Evolutionary conservation across 2,113 vertebrate genomes (phyloP), one percentile per base, ranked within the genome.

Genomic region (Columbina picui): DNA sequence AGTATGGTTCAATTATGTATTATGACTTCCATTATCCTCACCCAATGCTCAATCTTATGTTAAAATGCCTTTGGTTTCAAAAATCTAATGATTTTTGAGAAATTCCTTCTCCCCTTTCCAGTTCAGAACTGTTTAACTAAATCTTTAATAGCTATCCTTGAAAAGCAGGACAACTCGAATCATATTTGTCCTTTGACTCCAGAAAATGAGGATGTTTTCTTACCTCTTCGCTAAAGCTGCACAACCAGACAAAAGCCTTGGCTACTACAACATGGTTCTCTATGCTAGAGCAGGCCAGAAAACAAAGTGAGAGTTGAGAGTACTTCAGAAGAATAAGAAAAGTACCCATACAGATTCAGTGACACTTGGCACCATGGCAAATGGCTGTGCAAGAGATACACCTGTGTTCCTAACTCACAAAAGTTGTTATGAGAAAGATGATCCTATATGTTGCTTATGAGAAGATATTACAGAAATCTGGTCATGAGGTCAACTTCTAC

Each of bases 31-130:
- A 77, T 92, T 77, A 89, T 78, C 39, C 60, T 78, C 49, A 84
- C 22, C 21, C 23, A n/a, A 14, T 74, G 63, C 27, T 92, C 32
- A 38, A 11, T 77, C 57, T 69, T 50, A 57, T 1, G 4, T 93
- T 88, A 85, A 93, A 95, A 80, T 75, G 38, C 21, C 30, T 89
- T 74, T 26, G 60, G 57, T 92, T 93, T 77, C 57, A 91, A 22
- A 89, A 69, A 55, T 26, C 17, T 89, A 50, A n/a, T 16, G 36
- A 55, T 69, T 93, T 91, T 90, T 77, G 34, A 65, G 22, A 86
- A 84, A 81, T 79, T 55, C 15, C 2, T 85, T 93, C 69, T 79
- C 22, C 9, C 20, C 9, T 67, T 88, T 63, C 32, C 26, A 30
- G 29, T 55, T 50, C 38, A 92, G 38, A 90, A 30, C 9, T 87